Percentiles rank a stretch among this genome's conserved stretches.
phyloP scores from a whole-genome alignment of 2,888 invertebrate species.

The Lasioglossum marginatum region DNA sequence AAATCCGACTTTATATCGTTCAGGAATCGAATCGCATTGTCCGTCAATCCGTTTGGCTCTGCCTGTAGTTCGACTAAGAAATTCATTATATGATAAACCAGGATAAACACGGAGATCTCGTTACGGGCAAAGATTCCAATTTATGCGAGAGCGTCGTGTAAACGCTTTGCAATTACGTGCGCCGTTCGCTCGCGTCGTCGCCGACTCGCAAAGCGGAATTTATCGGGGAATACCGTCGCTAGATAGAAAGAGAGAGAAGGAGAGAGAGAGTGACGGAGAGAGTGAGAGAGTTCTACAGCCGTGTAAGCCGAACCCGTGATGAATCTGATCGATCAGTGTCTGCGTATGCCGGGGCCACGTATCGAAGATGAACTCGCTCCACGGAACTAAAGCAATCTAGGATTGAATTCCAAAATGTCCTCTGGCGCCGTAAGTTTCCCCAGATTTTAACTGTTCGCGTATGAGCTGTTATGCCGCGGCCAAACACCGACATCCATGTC shows the following conservation, averaged over 20 bases:
- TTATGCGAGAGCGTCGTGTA: constrained; percentile 26
- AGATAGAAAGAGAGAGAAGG: neutral
- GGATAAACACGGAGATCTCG: constrained; percentile 16
- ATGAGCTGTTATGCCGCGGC: neutral
- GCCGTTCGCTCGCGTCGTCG: constrained; percentile 8
- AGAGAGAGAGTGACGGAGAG: neutral
- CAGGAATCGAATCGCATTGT: neutral
- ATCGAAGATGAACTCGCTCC: constrained; percentile 63
- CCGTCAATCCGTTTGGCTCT: neutral
- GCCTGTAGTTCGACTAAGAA: neutral
- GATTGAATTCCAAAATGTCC: constrained; percentile 60
- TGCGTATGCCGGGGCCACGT: constrained; percentile 57
- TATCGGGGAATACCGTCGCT: constrained; percentile 47
- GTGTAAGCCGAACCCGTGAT: constrained; percentile 54
- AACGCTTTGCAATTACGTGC: constrained; percentile 6
- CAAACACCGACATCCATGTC: constrained; percentile 15
- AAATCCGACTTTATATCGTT: neutral
- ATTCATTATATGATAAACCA: constrained; percentile 7
- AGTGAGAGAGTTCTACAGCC: constrained; percentile 24
- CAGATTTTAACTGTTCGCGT: constrained; percentile 49
- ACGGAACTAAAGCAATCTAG: constrained; percentile 66
- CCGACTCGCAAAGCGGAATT: constrained; percentile 50
- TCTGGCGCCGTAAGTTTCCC: constrained; percentile 46
- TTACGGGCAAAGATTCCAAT: constrained; percentile 24
- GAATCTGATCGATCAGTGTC: constrained; percentile 64